A percentile compares a stretch with the other conserved stretches of the same genome.
These are phyloP conservation scores for Sinocyclocheilus rhinocerous DNA, from an alignment of 2,113 vertebrate genomes.

Conservation along the genomic window DNA sequence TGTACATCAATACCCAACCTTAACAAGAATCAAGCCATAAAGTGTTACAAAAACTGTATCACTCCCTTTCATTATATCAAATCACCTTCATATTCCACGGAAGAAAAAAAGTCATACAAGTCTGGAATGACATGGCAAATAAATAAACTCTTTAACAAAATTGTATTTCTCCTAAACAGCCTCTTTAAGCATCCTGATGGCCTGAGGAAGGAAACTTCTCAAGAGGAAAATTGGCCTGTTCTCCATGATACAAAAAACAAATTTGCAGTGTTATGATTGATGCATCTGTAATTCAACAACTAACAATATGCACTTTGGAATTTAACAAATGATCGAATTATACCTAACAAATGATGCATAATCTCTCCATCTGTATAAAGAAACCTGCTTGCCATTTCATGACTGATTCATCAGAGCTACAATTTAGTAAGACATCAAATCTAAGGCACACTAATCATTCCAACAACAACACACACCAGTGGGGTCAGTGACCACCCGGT, in stretches of 20 bases:
- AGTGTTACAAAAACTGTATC: neutral
- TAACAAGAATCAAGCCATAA: neutral
- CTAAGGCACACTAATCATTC: neutral
- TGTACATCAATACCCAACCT: neutral
- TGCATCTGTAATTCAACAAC: conserved; percentile 8
- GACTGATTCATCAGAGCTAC: neutral
- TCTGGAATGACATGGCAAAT: neutral
- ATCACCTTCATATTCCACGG: neutral
- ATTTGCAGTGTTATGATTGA: conserved; percentile 14
- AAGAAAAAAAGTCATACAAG: neutral
- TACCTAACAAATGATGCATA: conserved; percentile 22
- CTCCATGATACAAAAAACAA: neutral
- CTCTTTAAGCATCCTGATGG: conserved; percentile 2
- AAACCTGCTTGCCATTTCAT: conserved; percentile 11
- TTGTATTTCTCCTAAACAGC: neutral
- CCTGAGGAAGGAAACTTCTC: conserved; percentile 1
- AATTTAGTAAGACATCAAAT: neutral
- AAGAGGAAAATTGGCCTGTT: neutral
- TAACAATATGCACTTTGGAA: conserved; percentile 27
- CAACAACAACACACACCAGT: neutral
- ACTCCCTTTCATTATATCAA: neutral
- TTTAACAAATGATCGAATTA: conserved; percentile 28
- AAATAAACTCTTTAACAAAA: neutral
- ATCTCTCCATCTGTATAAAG: conserved; percentile 25
- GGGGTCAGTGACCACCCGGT: neutral